Evolutionary conservation across 2,888 invertebrate genomes (phyloP).

Genomic region (Aspidiotus rigidus): DNA sequence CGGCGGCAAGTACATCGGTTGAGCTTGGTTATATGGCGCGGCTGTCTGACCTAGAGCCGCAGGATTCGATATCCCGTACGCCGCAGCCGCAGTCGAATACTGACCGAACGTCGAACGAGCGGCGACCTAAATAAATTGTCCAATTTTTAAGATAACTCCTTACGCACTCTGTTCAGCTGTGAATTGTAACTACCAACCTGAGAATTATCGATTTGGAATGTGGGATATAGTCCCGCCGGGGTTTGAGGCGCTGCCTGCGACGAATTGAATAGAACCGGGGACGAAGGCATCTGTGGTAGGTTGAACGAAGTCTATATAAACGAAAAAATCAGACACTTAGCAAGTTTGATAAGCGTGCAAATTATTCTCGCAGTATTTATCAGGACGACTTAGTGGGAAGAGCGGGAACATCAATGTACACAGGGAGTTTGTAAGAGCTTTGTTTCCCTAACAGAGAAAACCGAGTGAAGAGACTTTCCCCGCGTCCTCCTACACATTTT

Average conservation of each 20-base stretch:
- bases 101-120: conserved; percentile 58
- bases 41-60: conserved; percentile 23
- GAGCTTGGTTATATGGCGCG: conserved; percentile 45
- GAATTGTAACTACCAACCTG: conserved; percentile 40
- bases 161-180: neutral
- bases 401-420: too few species aligned
- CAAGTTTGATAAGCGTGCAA: too few species aligned
- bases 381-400: too few species aligned
- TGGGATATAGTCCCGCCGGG: conserved; percentile 69
- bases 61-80: neutral
- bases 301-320: conserved; percentile 38
- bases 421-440: too few species aligned
- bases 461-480: too few species aligned
- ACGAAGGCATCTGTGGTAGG: conserved; percentile 77
- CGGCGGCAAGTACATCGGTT: conserved; percentile 41
- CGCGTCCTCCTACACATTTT: too few species aligned
- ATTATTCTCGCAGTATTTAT: too few species aligned
- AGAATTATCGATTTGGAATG: conserved; percentile 58
- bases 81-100: conserved; percentile 47
- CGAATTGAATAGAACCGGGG: conserved; percentile 71
- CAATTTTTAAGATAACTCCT: neutral
- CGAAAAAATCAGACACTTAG: too few species aligned
- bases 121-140: conserved; percentile 9
- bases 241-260: conserved; percentile 54
- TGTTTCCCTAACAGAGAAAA: too few species aligned